phyloP scores from a whole-genome alignment of 30 jellyfish, hydroid and myxozoan genomes.

The Aurelia aurita complex sp. Pacific region DNA sequence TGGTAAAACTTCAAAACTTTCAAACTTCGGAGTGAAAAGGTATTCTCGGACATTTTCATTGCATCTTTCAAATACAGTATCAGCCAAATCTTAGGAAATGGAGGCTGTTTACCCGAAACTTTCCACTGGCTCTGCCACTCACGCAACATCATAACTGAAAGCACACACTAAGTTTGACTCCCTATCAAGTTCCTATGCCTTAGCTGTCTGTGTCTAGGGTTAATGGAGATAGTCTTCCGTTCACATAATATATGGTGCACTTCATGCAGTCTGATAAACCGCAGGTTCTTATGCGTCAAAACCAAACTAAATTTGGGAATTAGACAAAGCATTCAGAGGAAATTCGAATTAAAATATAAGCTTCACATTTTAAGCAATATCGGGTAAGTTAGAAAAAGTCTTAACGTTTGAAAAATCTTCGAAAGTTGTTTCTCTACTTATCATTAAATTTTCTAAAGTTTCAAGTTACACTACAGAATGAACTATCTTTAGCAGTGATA shows the following conservation, averaged over 20 bases:
- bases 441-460: background rate
- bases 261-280: conserved; percentile 34
- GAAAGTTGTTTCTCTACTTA: background rate
- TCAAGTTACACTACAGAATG: too few relatives aligned
- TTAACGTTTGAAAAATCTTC: too few relatives aligned
- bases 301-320: background rate
- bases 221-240: conserved; percentile 35
- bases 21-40: too few relatives aligned
- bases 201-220: conserved; percentile 28
- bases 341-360: background rate
- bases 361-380: too few relatives aligned
- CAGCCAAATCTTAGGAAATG: too few relatives aligned
- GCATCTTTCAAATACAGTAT: too few relatives aligned
- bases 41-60: too few relatives aligned
- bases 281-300: conserved; percentile 6
- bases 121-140: too few relatives aligned
- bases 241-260: conserved; percentile 33
- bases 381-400: too few relatives aligned
- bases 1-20: too few relatives aligned
- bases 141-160: background rate
- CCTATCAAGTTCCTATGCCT: background rate
- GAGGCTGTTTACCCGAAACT: too few relatives aligned
- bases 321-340: background rate
- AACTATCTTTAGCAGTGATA: too few relatives aligned
- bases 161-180: background rate